Conservation (phyloP, 2,797 vertebrate species). For the Sorex maritimensis region DNA sequence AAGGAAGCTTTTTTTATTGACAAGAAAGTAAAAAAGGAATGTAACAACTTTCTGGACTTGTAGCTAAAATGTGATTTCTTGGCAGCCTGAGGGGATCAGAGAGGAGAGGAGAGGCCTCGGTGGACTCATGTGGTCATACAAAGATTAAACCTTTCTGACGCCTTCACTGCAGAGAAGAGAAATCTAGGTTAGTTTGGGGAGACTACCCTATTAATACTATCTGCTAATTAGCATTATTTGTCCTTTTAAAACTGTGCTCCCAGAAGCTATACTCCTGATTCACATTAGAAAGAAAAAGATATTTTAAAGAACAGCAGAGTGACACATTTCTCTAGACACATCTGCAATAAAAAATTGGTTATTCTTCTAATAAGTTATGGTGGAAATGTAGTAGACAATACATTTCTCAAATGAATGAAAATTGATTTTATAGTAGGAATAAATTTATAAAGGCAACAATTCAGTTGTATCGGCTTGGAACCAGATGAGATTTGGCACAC, state of each 20-base stretch:
- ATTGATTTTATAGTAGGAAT: background rate
- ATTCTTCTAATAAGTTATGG: background rate
- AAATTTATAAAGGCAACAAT: constrained; percentile 3
- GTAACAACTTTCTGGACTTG: background rate
- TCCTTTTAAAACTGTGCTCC: background rate
- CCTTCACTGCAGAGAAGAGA: background rate
- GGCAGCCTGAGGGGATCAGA: background rate
- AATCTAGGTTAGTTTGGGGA: background rate
- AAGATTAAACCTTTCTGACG: background rate
- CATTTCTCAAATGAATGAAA: background rate
- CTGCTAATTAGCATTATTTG: background rate
- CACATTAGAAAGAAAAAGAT: background rate
- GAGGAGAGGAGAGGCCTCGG: too few relatives aligned
- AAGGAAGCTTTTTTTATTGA: background rate
- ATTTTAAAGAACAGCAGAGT: background rate
- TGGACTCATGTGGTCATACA: background rate
- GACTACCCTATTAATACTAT: background rate
- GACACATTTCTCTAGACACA: background rate
- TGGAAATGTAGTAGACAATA: background rate
- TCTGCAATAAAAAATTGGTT: background rate
- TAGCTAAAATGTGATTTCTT: background rate
- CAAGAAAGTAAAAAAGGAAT: background rate
- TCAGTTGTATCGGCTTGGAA: background rate
- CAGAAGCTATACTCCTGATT: background rate
- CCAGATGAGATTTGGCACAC: background rate